phyloP scores from a whole-genome alignment of 2,113 vertebrate species.

The Zosterops hypoxanthus region DNA sequence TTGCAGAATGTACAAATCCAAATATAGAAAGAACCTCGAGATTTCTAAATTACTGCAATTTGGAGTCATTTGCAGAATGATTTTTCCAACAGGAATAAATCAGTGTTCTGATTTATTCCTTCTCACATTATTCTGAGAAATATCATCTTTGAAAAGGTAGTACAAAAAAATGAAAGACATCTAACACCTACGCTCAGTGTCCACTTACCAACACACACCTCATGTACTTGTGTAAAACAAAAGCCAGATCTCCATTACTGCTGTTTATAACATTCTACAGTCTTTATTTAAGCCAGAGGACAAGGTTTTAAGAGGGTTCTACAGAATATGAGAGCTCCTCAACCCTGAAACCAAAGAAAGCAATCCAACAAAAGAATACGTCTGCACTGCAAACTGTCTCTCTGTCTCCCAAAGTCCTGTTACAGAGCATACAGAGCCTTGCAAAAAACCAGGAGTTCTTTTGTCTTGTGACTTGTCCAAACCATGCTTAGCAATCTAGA shows the following conservation, averaged over 20 bases:
- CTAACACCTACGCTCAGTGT: background rate
- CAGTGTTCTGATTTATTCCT: background rate
- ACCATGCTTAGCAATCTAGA: background rate
- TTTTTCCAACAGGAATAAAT: conserved; percentile 46
- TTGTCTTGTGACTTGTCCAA: background rate
- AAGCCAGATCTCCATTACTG: background rate
- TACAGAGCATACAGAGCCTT: background rate
- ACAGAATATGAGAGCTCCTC: background rate
- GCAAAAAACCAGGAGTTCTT: background rate
- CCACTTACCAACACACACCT: background rate
- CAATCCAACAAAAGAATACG: background rate
- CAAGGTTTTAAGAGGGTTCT: background rate
- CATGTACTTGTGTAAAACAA: background rate
- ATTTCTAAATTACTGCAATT: conserved; percentile 60
- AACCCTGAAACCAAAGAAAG: background rate
- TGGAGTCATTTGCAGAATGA: conserved; percentile 41
- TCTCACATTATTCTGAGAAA: conserved; percentile 45
- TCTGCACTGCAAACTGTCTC: background rate
- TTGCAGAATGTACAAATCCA: conserved; percentile 35
- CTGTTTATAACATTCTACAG: background rate
- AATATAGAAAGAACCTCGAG: conserved; percentile 51
- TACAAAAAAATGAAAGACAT: background rate
- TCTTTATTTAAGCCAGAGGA: background rate
- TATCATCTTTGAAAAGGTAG: background rate
- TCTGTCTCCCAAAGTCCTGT: background rate